phyloP scores from a whole-genome alignment of 53 echinoderm and acorn worm genomes.

The Crossaster papposus region DNA sequence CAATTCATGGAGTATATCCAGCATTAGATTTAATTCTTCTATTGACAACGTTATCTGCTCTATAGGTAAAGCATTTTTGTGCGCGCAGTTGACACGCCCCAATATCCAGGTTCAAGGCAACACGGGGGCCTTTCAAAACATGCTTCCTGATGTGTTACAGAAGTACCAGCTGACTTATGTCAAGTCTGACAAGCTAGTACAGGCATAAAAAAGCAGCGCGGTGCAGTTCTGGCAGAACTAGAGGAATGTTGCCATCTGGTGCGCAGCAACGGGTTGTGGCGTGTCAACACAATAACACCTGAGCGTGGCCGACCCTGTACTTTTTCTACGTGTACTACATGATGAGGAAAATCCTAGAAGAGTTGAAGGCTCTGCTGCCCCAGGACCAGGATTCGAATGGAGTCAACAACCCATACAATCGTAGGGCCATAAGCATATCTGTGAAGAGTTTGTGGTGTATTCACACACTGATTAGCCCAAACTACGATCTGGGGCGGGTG shows the following conservation, averaged over 20 bases:
- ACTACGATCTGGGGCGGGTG: not conserved
- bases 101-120: too few relatives aligned
- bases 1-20: too few relatives aligned
- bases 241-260: not conserved
- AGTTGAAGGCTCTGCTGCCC: conserved; percentile 4
- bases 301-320: not conserved
- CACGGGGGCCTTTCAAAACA: too few relatives aligned
- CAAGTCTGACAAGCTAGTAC: not conserved
- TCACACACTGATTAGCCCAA: not conserved
- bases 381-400: not conserved
- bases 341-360: not conserved
- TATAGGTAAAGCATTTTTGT: too few relatives aligned
- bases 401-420: too few relatives aligned
- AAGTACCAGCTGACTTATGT: not conserved
- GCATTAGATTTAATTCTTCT: too few relatives aligned
- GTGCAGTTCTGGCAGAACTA: conserved; percentile 7
- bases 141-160: not conserved
- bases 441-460: not conserved
- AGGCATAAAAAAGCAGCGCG: not conserved
- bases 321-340: conserved; percentile 10
- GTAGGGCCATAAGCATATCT: not conserved
- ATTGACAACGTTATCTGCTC: too few relatives aligned
- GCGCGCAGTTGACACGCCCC: too few relatives aligned
- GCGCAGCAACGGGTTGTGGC: not conserved
- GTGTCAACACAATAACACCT: not conserved